Evolutionary conservation across 2,888 invertebrate genomes (phyloP).

Genomic region (Drosophila pseudotakahashii): DNA sequence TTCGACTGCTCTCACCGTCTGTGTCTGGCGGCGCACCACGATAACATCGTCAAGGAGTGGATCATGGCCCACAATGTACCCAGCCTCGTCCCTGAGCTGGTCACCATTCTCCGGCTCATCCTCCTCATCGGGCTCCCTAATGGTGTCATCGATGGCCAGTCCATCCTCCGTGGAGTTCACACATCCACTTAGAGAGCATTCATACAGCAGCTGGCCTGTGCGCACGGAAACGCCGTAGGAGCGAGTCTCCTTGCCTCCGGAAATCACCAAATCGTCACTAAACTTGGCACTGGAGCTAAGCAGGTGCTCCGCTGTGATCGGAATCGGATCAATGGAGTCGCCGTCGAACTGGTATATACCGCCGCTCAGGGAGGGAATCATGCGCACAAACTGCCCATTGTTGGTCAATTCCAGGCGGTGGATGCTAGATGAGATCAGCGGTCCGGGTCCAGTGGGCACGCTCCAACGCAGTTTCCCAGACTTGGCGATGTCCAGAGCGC

Average conservation of each 20-base stretch:
- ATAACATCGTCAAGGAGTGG: conserved; percentile 86
- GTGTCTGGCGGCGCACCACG: conserved; percentile 92
- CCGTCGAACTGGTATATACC: conserved; percentile 96
- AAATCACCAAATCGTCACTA: conserved; percentile 93
- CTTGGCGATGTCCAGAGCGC: conserved; percentile 90
- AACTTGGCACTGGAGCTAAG: conserved; percentile 94
- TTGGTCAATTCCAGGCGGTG: conserved; percentile 93
- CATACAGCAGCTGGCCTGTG: conserved; percentile 90
- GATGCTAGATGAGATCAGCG: conserved; percentile 94
- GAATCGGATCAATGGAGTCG: conserved; percentile 93
- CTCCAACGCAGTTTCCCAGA: conserved; percentile 91
- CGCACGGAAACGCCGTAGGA: conserved; percentile 93
- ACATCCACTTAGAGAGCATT: conserved; percentile 91
- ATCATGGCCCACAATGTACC: conserved; percentile 75
- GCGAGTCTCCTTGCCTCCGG: conserved; percentile 94
- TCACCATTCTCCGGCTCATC: conserved; percentile 35
- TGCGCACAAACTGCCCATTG: conserved; percentile 93
- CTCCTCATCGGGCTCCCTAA: conserved; percentile 35
- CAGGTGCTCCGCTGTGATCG: conserved; percentile 93
- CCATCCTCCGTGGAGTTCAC: conserved; percentile 87
- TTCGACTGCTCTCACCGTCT: conserved; percentile 95
- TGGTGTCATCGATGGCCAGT: conserved; percentile 56
- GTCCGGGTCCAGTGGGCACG: conserved; percentile 89
- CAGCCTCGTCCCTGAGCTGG: conserved; percentile 51
- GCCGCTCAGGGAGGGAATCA: conserved; percentile 97